Evolutionary conservation across 1,140 invertebrate species (phyloP).

Genomic region (Trichonephila clavipes): DNA sequence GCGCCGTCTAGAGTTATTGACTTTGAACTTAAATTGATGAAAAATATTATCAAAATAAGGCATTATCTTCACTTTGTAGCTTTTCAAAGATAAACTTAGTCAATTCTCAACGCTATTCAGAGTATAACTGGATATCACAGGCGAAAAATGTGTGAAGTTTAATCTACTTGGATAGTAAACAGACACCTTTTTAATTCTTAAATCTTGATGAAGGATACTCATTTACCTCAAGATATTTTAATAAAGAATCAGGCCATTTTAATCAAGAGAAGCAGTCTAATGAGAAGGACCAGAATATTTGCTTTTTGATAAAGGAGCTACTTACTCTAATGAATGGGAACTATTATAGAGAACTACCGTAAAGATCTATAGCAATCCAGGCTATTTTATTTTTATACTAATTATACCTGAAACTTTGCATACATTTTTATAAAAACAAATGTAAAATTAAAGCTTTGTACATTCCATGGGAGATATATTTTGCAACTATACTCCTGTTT

Average conservation of each 20-base stretch:
- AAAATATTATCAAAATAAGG: background rate
- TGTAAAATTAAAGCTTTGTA: no score
- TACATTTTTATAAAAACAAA: no score
- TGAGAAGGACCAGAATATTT: background rate
- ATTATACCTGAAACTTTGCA: no score
- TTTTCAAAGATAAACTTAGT: background rate
- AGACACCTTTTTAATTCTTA: slow-evolving; percentile 3
- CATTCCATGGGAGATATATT: no score
- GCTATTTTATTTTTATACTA: no score
- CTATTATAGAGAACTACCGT: no score
- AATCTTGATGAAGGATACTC: background rate
- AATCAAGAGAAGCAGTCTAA: background rate
- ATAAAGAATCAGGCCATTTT: background rate
- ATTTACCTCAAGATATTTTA: background rate
- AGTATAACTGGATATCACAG: background rate
- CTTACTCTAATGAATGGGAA: no score
- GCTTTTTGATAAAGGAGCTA: no score
- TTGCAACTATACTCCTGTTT: no score
- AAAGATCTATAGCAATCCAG: no score
- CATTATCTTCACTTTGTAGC: slow-evolving; percentile 5
- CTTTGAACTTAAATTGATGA: background rate
- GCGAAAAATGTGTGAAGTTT: background rate
- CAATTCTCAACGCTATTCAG: background rate
- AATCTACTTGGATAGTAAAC: slow-evolving; percentile 21
- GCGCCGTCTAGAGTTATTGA: background rate